Percentiles rank a stretch among this genome's conserved stretches.
These are phyloP conservation scores for Sorex maritimensis DNA, from an alignment of 2,797 vertebrate species.

Conservation along the genomic window DNA sequence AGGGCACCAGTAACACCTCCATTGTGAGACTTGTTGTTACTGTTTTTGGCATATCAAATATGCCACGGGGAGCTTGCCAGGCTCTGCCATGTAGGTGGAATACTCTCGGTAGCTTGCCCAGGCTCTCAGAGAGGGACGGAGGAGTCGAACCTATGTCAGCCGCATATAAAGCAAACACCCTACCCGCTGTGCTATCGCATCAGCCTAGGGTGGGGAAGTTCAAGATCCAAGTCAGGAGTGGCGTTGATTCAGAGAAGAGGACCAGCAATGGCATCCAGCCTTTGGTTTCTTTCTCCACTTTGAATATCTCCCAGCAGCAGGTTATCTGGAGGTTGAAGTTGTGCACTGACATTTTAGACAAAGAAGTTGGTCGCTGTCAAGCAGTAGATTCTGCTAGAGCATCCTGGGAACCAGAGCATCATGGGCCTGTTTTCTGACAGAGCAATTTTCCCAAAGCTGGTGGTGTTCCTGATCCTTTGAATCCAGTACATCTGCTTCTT, in stretches of 20 bases:
- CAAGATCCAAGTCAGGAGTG: conserved; percentile 26
- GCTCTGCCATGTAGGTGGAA: too few relatives aligned
- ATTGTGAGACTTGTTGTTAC: too few relatives aligned
- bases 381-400: not conserved
- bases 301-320: not conserved
- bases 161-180: too few relatives aligned
- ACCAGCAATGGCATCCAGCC: not conserved
- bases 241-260: conserved; percentile 28
- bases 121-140: too few relatives aligned
- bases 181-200: too few relatives aligned
- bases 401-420: not conserved
- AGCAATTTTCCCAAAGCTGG: not conserved
- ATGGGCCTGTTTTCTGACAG: not conserved
- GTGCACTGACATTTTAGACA: not conserved
- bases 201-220: not conserved
- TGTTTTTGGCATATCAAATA: too few relatives aligned
- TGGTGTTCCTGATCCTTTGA: not conserved
- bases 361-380: not conserved
- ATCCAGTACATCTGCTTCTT: not conserved
- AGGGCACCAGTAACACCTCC: too few relatives aligned
- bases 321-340: not conserved
- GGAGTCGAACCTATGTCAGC: too few relatives aligned
- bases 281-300: not conserved
- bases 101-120: too few relatives aligned
- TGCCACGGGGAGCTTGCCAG: too few relatives aligned